A percentile compares a stretch with the other conserved stretches of the same genome.
phyloP scores from a whole-genome alignment of 1,140 invertebrate genomes.

The Lepidotrigona ventralis region DNA sequence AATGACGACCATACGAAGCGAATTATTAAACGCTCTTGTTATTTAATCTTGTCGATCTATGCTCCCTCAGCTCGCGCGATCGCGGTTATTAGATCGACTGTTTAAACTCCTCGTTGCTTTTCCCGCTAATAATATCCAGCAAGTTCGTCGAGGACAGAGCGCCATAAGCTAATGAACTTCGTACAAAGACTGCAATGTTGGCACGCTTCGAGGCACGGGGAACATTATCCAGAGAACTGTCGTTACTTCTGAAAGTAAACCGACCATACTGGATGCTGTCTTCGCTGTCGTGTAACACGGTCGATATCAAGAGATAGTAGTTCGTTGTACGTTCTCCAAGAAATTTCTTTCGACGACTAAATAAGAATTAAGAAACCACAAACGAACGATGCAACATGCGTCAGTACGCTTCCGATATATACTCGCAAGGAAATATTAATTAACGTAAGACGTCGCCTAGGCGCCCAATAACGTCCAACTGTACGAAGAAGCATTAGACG shows the following conservation, averaged over 20 bases:
- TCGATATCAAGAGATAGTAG: too few relatives aligned
- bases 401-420: too few relatives aligned
- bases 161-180: slow-evolving; percentile 28
- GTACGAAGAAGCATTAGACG: slow-evolving; percentile 15
- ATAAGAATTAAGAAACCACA: not conserved
- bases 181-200: slow-evolving; percentile 16
- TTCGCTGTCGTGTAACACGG: not conserved
- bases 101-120: not conserved
- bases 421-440: not conserved
- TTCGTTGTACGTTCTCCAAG: too few relatives aligned
- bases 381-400: too few relatives aligned
- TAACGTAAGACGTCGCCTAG: not conserved
- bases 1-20: too few relatives aligned
- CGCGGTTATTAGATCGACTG: slow-evolving; percentile 16
- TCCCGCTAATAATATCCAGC: slow-evolving; percentile 9
- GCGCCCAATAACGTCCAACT: slow-evolving; percentile 18
- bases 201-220: not conserved
- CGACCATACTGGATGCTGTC: not conserved
- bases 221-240: not conserved
- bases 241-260: not conserved
- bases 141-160: slow-evolving; percentile 1
- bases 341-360: too few relatives aligned
- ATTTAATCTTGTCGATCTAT: slow-evolving; percentile 4
- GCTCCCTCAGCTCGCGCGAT: too few relatives aligned
- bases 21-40: slow-evolving; percentile 6